phyloP scores from a whole-genome alignment of 2,113 vertebrate genomes.

The Alligator sinensis region DNA sequence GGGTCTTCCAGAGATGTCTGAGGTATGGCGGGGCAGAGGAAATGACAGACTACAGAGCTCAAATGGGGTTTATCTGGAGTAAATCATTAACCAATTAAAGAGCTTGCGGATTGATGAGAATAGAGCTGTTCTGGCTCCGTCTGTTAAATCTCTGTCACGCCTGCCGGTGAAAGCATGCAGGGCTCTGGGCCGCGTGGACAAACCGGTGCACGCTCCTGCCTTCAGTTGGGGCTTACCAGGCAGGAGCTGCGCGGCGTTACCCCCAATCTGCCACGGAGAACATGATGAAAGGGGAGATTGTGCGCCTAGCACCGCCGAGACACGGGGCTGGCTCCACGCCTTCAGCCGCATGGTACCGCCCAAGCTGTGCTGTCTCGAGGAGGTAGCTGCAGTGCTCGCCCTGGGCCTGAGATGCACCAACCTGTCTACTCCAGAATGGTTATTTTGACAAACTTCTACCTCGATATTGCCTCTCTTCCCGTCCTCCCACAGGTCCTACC shows the following conservation, averaged over 20 bases:
- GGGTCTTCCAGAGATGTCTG: accelerated
- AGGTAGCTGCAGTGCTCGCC: not conserved
- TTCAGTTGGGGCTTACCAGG: not conserved
- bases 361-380: not conserved
- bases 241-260: not conserved
- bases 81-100: not conserved
- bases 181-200: not conserved
- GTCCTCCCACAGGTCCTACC: too few relatives aligned
- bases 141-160: not conserved
- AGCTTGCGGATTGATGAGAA: not conserved
- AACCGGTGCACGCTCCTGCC: not conserved
- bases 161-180: not conserved
- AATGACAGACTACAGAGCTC: not conserved
- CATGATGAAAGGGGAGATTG: not conserved
- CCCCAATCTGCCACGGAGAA: too few relatives aligned
- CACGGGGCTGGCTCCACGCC: too few relatives aligned
- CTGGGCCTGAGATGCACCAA: not conserved
- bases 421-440: not conserved
- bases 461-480: not conserved
- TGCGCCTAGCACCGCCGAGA: too few relatives aligned
- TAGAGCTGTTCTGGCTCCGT: not conserved
- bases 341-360: not conserved
- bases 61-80: not conserved
- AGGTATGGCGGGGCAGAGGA: accelerated
- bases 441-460: not conserved